Conservation (phyloP, 2,113 vertebrate species). For the Apus apus region DNA sequence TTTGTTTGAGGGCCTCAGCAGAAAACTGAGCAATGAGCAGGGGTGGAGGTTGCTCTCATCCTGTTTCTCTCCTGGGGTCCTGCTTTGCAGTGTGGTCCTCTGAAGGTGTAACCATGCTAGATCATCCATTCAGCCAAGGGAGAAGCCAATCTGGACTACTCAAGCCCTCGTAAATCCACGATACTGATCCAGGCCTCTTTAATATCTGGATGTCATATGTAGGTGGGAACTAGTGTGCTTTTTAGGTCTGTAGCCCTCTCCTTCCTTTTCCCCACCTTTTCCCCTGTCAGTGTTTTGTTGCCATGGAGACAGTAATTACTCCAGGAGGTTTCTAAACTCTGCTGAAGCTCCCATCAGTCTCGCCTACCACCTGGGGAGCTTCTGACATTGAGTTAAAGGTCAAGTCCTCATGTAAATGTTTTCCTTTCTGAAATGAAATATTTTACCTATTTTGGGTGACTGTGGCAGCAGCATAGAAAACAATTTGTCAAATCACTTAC, state of each 20-base stretch:
- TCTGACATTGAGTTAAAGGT: conserved; percentile 79
- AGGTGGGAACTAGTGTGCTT: neutral
- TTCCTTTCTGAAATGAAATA: conserved; percentile 74
- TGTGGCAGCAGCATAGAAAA: conserved; percentile 59
- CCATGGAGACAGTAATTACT: conserved; percentile 75
- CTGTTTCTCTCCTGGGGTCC: neutral
- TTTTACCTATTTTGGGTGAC: conserved; percentile 77
- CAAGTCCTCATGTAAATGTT: conserved; percentile 73
- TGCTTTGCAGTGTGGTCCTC: neutral
- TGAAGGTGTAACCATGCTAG: neutral
- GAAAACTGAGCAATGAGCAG: neutral
- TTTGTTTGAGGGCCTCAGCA: neutral
- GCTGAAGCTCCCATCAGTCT: conserved; percentile 67
- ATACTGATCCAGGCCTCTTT: neutral
- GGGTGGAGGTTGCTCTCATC: neutral
- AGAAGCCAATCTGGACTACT: neutral
- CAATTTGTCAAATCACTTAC: conserved; percentile 77
- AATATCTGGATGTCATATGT: neutral
- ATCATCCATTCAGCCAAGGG: neutral
- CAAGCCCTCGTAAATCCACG: neutral
- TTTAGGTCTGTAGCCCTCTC: neutral
- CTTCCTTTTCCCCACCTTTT: neutral
- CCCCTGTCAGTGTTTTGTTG: conserved; percentile 54
- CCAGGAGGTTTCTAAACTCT: conserved; percentile 63
- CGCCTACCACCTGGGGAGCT: conserved; percentile 66